phyloP scores from a whole-genome alignment of 2,797 vertebrate genomes.

The Enteromius unitaeniatus region DNA sequence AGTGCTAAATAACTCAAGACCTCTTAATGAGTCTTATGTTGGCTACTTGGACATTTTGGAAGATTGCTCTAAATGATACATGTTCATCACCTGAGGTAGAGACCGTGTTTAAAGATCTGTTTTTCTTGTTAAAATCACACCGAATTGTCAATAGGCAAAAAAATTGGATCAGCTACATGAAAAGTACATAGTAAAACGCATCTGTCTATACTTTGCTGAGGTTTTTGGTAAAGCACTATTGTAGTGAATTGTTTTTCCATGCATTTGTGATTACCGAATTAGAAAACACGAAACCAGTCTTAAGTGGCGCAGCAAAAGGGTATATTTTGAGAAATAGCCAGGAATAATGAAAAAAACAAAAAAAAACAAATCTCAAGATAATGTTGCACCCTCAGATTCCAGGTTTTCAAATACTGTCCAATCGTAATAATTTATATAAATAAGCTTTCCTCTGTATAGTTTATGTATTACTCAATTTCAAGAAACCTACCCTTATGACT shows the following conservation, averaged over 20 bases:
- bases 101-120: neutral
- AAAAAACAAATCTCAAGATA: too few relatives aligned
- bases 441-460: too few relatives aligned
- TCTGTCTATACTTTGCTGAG: neutral
- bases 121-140: neutral
- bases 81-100: neutral
- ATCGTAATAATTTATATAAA: too few relatives aligned
- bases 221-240: neutral
- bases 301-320: too few relatives aligned
- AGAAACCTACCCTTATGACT: too few relatives aligned
- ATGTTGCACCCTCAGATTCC: too few relatives aligned
- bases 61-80: neutral
- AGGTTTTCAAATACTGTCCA: too few relatives aligned
- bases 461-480: too few relatives aligned
- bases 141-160: neutral
- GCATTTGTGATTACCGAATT: neutral
- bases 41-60: neutral
- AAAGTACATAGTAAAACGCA: neutral
- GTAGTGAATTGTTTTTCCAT: neutral
- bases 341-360: too few relatives aligned
- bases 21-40: neutral
- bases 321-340: too few relatives aligned
- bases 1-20: neutral
- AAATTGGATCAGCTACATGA: neutral
- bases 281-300: too few relatives aligned